Evolutionary conservation across 1,140 invertebrate genomes (phyloP), one percentile per base, ranked within the genome.

Genomic region (Rhagoletis zephyria): DNA sequence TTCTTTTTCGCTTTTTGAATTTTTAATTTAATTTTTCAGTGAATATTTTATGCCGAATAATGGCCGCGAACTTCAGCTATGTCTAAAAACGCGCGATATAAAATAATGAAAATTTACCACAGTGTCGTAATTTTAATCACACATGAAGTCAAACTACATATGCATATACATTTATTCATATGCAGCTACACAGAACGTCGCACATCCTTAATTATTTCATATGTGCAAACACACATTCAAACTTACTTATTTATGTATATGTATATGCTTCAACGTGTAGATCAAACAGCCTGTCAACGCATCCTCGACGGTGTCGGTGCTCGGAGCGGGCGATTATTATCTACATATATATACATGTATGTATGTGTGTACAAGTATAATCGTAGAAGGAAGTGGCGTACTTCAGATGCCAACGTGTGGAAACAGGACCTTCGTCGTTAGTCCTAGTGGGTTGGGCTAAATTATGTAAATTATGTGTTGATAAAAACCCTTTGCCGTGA

Each of bases 21-120:
- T 56, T 85, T 85, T 42, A 85, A 85, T 85, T 85, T 61, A 85
- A 85, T 85, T 85, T 85, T 81, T 81, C 48, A 61, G 16, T 30
- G 59, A 85, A 85, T 85, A 85, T 40, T 63, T 85, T 42, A 85
- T 85, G 30, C 19, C 19, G 60, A 85, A 85, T 30, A 63, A 85
- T 61, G 56, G 51, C 85, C 7, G 60, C 59, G 19, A 40, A 40
- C 70, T n/a, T 63, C 61, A 74, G 70, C 70, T n/a, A 3, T 19
- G 12, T n/a, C 9, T n/a, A 59, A 30, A 19, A 59, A 30, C 48
- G 59, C 19, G 30, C 56, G 30, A 85, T 63, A 85, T 85, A 85
- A 85, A 61, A 61, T 85, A 85, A 85, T 63, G 85, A 63, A 85
- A 85, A 85, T 85, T 85, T 63, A 85, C 30, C 85, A 59, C 85